Base-by-base conservation (phyloP, 2,797 vertebrate genomes). In the Sciaenops ocellatus region DNA sequence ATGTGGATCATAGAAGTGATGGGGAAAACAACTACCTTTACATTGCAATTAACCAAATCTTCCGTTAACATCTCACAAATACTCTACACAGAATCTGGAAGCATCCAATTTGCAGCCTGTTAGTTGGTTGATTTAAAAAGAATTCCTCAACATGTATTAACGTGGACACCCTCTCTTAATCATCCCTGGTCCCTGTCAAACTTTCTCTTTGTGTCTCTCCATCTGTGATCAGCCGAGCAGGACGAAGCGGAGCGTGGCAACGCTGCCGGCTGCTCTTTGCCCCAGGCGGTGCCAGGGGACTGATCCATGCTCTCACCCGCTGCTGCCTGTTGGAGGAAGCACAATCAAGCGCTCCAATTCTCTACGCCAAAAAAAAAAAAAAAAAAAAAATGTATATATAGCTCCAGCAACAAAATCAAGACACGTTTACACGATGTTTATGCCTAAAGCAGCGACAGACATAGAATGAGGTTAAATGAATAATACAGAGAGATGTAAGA, bases 251-350 rank as follows among this genome's bases (percentile, higher is more conserved):
- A 74, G 56, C 42, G 22, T 34, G 57, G 66, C 44, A 7, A 62
- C 61, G 83, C 85, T 41, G 73, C 84, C 62, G 64, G 70, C 69
- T 81, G 85, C 74, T 82, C 82, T 78, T 51, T 73, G 73, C 73
- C 83, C 70, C 6, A 0, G 52, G 80, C 69, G 13, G 60, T 56
- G 78, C 82, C 82, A 70, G 75, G 76, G 77, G 71, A 72, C 44
- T 50, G 77, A 87, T 80, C 71, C 79, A 30, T 79, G 75, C 48
- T 74, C 55, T 60, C 70, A 17, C 60, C 78, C 76, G 80, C 85
- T 83, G 88, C 91, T 59, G 80, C 76, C 60, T 69, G 73, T 48
- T 69, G 67, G 80, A 46, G 76, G 17, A 76, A 52, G 48, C 68
- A 28, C 70, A 34, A 69, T 54, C 48, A 41, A 72, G 41, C 1